A percentile compares a stretch with the other conserved stretches of the same genome.
These are phyloP conservation scores for Escarpia spicata DNA, from an alignment of 2,888 invertebrate genomes.

Conservation along the genomic window DNA sequence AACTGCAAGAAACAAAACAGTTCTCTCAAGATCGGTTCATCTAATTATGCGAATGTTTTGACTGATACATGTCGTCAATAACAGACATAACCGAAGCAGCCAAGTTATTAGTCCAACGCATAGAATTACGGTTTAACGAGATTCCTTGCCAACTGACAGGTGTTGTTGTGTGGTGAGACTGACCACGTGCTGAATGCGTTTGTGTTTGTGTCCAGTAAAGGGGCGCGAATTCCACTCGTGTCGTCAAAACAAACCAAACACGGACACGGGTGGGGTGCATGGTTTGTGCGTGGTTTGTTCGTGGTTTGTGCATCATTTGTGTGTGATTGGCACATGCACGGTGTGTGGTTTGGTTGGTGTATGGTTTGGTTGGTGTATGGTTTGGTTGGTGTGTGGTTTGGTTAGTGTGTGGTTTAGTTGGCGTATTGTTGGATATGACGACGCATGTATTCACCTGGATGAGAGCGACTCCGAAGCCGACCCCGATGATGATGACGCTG, in stretches of 20 bases:
- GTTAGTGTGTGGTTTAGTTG: no score
- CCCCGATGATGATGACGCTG: conserved; percentile 82
- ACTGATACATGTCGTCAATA: neutral
- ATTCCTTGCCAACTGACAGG: neutral
- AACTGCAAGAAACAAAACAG: neutral
- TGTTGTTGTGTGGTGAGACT: no score
- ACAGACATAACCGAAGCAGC: neutral
- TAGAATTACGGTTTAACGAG: neutral
- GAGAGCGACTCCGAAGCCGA: conserved; percentile 84
- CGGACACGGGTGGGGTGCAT: neutral
- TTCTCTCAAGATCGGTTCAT: neutral
- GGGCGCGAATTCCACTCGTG: neutral
- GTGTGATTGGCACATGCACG: no score
- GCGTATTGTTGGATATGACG: no score
- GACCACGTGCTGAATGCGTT: neutral
- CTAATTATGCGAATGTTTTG: neutral
- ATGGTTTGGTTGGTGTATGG: no score
- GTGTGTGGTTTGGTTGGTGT: no score
- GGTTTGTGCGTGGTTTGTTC: neutral
- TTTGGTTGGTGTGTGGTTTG: no score
- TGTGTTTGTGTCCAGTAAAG: neutral
- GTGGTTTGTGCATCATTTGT: no score
- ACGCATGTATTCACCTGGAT: conserved; percentile 75
- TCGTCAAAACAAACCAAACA: neutral
- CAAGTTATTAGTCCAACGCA: neutral